Evolutionary conservation across 2,888 invertebrate species (phyloP), one percentile per base, ranked within the genome.

Genomic region (Apomyelois bistriatella): DNA sequence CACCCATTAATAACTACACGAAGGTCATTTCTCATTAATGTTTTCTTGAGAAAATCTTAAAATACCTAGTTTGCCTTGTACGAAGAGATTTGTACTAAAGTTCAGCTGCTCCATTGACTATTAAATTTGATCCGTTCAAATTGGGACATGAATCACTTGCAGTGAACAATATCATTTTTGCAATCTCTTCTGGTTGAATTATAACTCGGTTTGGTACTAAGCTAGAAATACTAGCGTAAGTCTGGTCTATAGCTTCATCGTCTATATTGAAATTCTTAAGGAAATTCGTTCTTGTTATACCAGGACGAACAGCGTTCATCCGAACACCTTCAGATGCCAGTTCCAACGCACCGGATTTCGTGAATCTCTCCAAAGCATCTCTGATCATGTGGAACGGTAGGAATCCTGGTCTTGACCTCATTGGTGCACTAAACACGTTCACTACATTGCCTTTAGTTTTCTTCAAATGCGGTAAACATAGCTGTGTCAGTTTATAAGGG

Each of bases 291-390:
- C 82, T 69, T 0, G 76, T 79, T 8, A 81, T 62, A 0, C 82
- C 84, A 1, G 84, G 79, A 16, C 82, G 61, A 0, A 85, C 83
- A 1, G 81, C 81, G 41, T 83, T 85, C 74, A 85, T 82, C 48
- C 80, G 68, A 0, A 84, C 68, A 0, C 81, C 82, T 53, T 79
- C 82, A 0, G 68, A 62, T 0, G 73, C 74, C n/a, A 82, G 53
- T 56, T 85, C 84, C 5, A 78, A 56, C 1, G 77, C 77, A 1
- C 77, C 81, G 0, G 75, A 66, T 42, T 72, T 75, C 0, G 83
- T 82, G 53, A 85, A 83, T 17, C 70, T 66, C 40, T 81, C 78
- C 50, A 83, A 38, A 0, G 82, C 83, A 36, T 79, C 78, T 53
- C 65, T 61, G 7, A 77, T 70, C 76, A 82, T 82, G 0, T 70